Evolutionary conservation across 2,888 invertebrate genomes (phyloP).

Genomic region (Pseudococcus longispinus): DNA sequence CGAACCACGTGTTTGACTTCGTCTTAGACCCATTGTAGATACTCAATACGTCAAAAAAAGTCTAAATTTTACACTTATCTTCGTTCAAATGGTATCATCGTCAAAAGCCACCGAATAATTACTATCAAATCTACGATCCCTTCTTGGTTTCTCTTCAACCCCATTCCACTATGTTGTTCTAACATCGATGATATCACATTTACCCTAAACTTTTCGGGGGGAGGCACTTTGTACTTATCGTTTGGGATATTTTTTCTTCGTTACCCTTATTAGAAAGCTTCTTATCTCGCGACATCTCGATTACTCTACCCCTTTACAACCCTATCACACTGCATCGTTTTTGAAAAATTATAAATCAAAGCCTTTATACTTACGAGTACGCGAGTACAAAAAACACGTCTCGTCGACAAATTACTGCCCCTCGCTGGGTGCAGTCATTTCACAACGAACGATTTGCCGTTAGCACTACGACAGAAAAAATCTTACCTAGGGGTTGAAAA

Average conservation of each 20-base stretch:
- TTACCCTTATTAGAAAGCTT: neutral
- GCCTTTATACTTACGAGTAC: neutral
- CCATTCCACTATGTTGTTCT: neutral
- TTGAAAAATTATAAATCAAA: conserved; percentile 21
- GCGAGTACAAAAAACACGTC: neutral
- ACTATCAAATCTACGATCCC: neutral
- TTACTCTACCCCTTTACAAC: neutral
- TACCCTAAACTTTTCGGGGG: too few relatives aligned
- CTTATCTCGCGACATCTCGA: neutral
- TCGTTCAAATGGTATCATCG: neutral
- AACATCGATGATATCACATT: neutral
- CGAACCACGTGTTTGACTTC: neutral
- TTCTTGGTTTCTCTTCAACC: neutral
- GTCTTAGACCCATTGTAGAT: neutral
- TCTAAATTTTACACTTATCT: neutral
- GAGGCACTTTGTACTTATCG: neutral
- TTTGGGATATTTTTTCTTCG: neutral
- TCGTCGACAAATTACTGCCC: conserved; percentile 36
- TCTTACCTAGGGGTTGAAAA: neutral
- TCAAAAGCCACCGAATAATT: neutral
- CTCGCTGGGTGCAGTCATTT: neutral
- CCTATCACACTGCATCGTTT: neutral
- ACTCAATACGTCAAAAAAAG: neutral
- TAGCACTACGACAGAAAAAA: neutral
- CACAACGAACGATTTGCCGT: neutral